Evolutionary conservation across 2,113 vertebrate genomes (phyloP).

Genomic region (Litocranius walleri): DNA sequence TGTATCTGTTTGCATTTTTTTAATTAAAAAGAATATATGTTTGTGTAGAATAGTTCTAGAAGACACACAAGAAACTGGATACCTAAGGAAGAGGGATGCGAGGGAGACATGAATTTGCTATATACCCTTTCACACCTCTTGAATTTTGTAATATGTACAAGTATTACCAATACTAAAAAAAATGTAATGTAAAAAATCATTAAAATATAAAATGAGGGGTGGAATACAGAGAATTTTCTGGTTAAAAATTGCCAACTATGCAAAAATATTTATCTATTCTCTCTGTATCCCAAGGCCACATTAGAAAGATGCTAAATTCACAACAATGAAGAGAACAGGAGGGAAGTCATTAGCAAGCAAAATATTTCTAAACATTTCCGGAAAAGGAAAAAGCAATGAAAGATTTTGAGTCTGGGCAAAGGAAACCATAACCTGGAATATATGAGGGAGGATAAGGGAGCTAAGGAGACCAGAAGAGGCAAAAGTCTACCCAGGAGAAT

Average conservation of each 20-base stretch:
- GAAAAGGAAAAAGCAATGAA: not conserved
- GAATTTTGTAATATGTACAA: not conserved
- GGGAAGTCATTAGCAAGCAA: constrained; percentile 1
- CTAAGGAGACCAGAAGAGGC: not conserved
- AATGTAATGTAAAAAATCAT: not conserved
- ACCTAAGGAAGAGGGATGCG: not conserved
- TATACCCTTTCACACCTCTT: not conserved
- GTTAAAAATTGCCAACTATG: constrained; percentile 24
- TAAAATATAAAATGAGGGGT: not conserved
- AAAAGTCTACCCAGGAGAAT: not conserved
- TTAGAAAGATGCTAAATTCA: constrained; percentile 24
- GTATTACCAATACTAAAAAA: not conserved
- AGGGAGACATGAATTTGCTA: constrained; percentile 11
- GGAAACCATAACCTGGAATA: not conserved
- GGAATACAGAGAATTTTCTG: not conserved
- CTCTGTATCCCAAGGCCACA: not conserved
- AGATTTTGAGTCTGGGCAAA: not conserved
- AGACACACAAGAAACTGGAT: not conserved
- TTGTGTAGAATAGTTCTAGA: not conserved
- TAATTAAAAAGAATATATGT: not conserved
- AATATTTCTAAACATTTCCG: constrained; percentile 38
- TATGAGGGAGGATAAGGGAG: no score
- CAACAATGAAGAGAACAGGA: not conserved
- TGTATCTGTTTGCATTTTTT: not conserved
- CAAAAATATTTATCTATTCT: constrained; percentile 24